These are phyloP conservation scores for Serripes groenlandicus DNA, from an alignment of 2,888 invertebrate species.

Conservation along the genomic window DNA sequence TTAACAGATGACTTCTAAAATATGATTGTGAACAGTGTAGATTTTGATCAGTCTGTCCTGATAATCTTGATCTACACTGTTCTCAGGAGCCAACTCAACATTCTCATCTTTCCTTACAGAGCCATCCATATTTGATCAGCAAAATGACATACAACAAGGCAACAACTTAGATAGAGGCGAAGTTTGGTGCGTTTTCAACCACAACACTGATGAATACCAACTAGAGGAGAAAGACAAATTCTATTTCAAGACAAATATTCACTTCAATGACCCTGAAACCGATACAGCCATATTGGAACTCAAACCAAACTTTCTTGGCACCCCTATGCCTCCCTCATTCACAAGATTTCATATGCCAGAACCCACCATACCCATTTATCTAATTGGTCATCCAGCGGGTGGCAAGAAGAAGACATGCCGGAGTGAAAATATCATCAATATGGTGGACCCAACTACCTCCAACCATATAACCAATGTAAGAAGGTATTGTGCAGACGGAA, in stretches of 20 bases:
- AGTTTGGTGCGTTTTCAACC: slow-evolving; percentile 16
- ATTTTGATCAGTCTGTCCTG: too few species aligned
- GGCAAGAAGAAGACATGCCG: slow-evolving; percentile 17
- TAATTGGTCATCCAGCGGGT: slow-evolving; percentile 52
- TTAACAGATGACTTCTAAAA: too few species aligned
- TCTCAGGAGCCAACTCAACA: too few species aligned
- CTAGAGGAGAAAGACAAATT: neutral
- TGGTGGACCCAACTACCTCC: neutral
- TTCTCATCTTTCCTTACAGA: too few species aligned
- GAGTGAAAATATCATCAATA: slow-evolving; percentile 22
- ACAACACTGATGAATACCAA: neutral
- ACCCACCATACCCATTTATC: slow-evolving; percentile 23
- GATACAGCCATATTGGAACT: slow-evolving; percentile 57
- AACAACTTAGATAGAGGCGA: too few species aligned
- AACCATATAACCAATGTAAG: slow-evolving; percentile 26
- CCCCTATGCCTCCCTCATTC: slow-evolving; percentile 39
- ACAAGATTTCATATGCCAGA: slow-evolving; percentile 28
- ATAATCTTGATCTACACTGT: too few species aligned
- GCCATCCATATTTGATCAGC: too few species aligned
- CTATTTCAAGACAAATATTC: slow-evolving; percentile 23
- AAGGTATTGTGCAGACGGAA: slow-evolving; percentile 30
- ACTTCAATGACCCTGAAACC: slow-evolving; percentile 35
- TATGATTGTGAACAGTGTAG: too few species aligned
- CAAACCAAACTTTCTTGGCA: slow-evolving; percentile 4
- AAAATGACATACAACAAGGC: too few species aligned